Percentiles rank a stretch among this genome's conserved stretches.
Evolutionary conservation across 2,113 vertebrate genomes (phyloP).

Genomic region (Pteruthius melanotis): DNA sequence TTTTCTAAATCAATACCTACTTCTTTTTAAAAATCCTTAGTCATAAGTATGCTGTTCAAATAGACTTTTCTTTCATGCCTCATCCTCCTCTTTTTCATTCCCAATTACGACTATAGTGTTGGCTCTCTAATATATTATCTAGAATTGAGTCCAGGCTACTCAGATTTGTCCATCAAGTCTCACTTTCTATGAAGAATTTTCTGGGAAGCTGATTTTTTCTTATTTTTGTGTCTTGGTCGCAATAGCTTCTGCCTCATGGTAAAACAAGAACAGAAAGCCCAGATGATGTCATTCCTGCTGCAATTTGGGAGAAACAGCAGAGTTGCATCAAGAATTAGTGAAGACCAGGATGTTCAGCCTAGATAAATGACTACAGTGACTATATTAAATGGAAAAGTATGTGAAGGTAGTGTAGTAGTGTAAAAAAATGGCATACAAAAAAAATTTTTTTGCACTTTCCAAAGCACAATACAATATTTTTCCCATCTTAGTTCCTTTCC

Average conservation of each 20-base stretch:
- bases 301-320: neutral
- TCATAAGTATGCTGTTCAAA: neutral
- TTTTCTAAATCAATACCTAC: neutral
- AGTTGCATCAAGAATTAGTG: neutral
- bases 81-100: neutral
- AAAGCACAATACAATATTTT: neutral
- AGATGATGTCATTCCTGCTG: neutral
- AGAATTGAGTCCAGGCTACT: neutral
- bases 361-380: neutral
- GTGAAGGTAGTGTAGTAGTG: neutral
- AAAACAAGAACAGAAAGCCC: neutral
- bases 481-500: neutral
- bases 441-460: neutral
- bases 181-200: neutral
- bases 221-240: neutral
- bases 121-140: neutral
- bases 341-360: neutral
- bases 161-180: neutral
- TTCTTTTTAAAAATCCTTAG: neutral
- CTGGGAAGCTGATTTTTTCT: neutral
- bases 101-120: fast-evolving
- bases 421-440: neutral
- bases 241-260: neutral
- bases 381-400: neutral
- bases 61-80: neutral